Base-by-base conservation (phyloP, 2,888 invertebrate genomes). In the Asteroscopus sphinx region DNA sequence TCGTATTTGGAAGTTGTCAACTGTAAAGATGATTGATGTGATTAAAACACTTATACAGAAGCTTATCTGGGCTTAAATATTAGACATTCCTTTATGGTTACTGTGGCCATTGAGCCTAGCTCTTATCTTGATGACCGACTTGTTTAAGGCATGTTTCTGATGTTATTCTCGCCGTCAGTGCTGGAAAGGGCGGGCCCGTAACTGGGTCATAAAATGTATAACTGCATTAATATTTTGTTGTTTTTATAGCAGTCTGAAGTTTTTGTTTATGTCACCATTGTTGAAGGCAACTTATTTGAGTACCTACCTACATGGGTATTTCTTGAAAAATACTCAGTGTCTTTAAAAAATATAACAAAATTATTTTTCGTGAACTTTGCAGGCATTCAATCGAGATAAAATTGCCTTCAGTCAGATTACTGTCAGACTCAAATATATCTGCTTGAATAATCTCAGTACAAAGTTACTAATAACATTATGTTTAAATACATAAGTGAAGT, bases 121-220 rank as follows among this genome's bases (percentile, higher is more conserved):
- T 17, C 39, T 67, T 76, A 77, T 78, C 76, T 73, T 67, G 76
- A 77, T 77, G 71, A 42, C 79, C 76, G 48, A 70, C 47, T 73
- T 70, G 60, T 58, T 51, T 63, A 49, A 44, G 60, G 47, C 59
- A 51, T 66, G 64, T 69, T 60, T 66, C 62, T 59, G 57, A 68
- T 65, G 63, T 68, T 65, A 58, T 55, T 73, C 56, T 65, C 42
- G 49, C 61, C 47, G 59, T 26, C 37, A 40, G 41, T 52, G 53
- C 39, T 54, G 58, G 57, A 59, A 61, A 76, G 54, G 63, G 53
- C 73, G 47, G 48, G 45, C 78, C 57, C 63, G 12, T 46, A 72
- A 76, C 59, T 66, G 36, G 66, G 77, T 73, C 74, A 77, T 42
- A 61, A 69, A 59, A 73, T 55, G 69, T 51, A 48, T 51, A 46